phyloP scores from a whole-genome alignment of 2,797 vertebrate species.

The Xenopus petersii region DNA sequence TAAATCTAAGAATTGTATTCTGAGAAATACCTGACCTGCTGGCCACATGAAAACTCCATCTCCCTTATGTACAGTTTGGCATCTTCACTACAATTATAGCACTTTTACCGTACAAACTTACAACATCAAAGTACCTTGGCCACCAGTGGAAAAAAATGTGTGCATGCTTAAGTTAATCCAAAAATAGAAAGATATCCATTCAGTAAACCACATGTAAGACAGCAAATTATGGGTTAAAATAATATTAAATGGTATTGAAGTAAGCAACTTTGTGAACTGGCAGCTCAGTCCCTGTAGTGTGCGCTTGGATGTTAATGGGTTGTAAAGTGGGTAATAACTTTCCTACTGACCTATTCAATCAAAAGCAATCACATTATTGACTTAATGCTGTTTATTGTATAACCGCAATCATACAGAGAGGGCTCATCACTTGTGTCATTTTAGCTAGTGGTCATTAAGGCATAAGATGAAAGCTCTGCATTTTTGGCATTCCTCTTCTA shows the following conservation, averaged over 20 bases:
- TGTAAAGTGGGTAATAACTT: constrained; percentile 74
- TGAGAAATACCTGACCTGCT: no score
- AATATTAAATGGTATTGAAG: constrained; percentile 53
- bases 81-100: no score
- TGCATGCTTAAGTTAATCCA: no score
- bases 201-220: background rate
- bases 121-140: no score
- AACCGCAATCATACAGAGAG: constrained; percentile 72
- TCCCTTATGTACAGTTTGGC: no score
- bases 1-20: no score
- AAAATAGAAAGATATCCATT: no score
- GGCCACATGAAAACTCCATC: no score
- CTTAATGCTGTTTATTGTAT: constrained; percentile 68
- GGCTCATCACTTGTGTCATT: constrained; percentile 63
- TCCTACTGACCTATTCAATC: constrained; percentile 69
- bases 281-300: constrained; percentile 55
- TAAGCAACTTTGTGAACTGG: constrained; percentile 71
- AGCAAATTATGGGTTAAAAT: constrained; percentile 25
- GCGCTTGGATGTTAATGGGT: constrained; percentile 69
- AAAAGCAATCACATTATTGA: constrained; percentile 72
- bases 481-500: constrained; percentile 60
- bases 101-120: no score
- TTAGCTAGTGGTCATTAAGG: constrained; percentile 68
- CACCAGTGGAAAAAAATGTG: no score
- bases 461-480: constrained; percentile 64